Evolutionary conservation across 2,113 vertebrate genomes (phyloP).

Genomic region (Perca flavescens): DNA sequence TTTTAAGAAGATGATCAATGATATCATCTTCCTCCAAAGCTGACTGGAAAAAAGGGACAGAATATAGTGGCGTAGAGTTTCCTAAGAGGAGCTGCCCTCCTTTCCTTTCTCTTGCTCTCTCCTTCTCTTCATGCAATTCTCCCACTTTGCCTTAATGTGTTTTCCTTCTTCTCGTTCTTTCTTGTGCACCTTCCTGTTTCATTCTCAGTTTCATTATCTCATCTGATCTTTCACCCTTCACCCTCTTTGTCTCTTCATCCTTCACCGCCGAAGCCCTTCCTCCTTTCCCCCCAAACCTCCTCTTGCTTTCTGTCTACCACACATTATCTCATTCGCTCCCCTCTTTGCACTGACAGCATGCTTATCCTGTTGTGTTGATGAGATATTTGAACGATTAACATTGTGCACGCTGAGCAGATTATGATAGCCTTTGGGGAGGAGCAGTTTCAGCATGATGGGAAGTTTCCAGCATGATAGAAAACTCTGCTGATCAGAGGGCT

Average conservation of each 20-base stretch:
- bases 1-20: slow-evolving; percentile 83
- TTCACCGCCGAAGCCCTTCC: background rate
- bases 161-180: slow-evolving; percentile 30
- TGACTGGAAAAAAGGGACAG: slow-evolving; percentile 58
- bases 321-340: slow-evolving; percentile 9
- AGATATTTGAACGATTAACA: slow-evolving; percentile 64
- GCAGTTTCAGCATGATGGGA: slow-evolving; percentile 61
- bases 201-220: slow-evolving; percentile 36
- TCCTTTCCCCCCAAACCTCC: background rate
- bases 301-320: slow-evolving; percentile 12
- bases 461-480: slow-evolving; percentile 60
- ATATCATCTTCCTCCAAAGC: slow-evolving; percentile 74
- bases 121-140: slow-evolving; percentile 52
- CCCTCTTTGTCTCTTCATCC: background rate
- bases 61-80: slow-evolving; percentile 69
- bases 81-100: slow-evolving; percentile 48
- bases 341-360: slow-evolving; percentile 36
- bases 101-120: slow-evolving; percentile 22
- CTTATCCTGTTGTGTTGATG: slow-evolving; percentile 58
- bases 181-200: slow-evolving; percentile 45
- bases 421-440: slow-evolving; percentile 61
- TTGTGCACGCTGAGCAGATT: slow-evolving; percentile 67
- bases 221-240: slow-evolving; percentile 31
- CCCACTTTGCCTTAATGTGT: slow-evolving; percentile 42
- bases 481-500: slow-evolving; percentile 43